A percentile compares a stretch with the other conserved stretches of the same genome.
Evolutionary conservation across 1,140 invertebrate species (phyloP).

Genomic region (Nymphalis io): DNA sequence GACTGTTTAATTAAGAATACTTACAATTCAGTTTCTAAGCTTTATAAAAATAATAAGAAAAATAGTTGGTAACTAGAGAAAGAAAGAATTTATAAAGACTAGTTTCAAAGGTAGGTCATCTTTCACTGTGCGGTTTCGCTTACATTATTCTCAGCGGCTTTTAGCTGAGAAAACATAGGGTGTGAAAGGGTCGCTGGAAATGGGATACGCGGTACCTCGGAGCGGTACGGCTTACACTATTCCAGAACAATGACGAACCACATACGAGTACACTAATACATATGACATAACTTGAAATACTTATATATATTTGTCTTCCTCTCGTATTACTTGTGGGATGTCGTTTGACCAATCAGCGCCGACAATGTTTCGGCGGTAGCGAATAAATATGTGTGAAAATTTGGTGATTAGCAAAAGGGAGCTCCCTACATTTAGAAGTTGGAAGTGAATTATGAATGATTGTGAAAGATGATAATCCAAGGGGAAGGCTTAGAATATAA

Average conservation of each 20-base stretch:
- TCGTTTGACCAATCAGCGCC: no score
- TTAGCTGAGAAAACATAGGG: slow-evolving; percentile 67
- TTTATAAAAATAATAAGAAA: background rate
- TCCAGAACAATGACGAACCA: slow-evolving; percentile 29
- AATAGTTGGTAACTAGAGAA: background rate
- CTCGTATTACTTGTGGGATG: no score
- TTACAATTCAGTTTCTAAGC: no score
- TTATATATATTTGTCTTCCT: no score
- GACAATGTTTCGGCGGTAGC: no score
- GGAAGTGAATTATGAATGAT: no score
- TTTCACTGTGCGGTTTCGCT: slow-evolving; percentile 31
- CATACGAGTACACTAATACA: slow-evolving; percentile 29
- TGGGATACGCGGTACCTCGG: slow-evolving; percentile 42
- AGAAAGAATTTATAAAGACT: background rate
- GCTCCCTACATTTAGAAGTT: no score
- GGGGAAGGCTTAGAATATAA: no score
- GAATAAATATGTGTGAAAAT: no score
- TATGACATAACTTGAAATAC: slow-evolving; percentile 3
- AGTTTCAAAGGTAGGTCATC: slow-evolving; percentile 21
- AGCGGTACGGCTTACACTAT: slow-evolving; percentile 19
- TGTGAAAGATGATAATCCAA: no score
- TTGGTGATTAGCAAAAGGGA: no score
- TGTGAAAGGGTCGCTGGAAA: slow-evolving; percentile 50
- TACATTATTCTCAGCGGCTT: slow-evolving; percentile 52
- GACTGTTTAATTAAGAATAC: no score